phyloP scores from a whole-genome alignment of 1,140 invertebrate genomes.

The Tetramorium alpestre region DNA sequence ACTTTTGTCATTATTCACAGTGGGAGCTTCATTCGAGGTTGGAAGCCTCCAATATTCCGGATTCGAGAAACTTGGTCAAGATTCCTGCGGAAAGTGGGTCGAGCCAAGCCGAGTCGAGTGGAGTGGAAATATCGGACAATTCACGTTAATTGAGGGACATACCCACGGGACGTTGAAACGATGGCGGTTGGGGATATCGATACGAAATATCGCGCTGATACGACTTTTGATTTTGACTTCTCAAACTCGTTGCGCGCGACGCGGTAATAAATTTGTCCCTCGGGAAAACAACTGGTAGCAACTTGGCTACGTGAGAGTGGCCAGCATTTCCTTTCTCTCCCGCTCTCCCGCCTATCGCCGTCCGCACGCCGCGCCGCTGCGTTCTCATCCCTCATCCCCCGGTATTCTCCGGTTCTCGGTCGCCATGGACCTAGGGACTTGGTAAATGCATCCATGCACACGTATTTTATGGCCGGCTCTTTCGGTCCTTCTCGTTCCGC shows the following conservation, averaged over 20 bases:
- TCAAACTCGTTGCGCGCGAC: constrained; percentile 64
- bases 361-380: background rate
- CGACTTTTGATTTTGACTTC: constrained; percentile 65
- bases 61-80: constrained; percentile 63
- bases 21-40: constrained; percentile 16
- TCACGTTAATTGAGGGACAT: constrained; percentile 60
- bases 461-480: constrained; percentile 78
- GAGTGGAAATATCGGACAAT: background rate
- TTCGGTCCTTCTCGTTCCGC: constrained; percentile 30
- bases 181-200: constrained; percentile 23
- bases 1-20: constrained; percentile 37
- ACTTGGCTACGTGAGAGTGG: constrained; percentile 45
- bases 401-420: constrained; percentile 16
- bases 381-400: constrained; percentile 59
- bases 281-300: constrained; percentile 77
- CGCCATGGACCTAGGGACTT: constrained; percentile 57
- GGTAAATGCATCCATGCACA: constrained; percentile 79
- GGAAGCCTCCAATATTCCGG: constrained; percentile 16
- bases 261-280: constrained; percentile 76
- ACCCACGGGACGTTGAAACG: background rate
- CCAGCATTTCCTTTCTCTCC: constrained; percentile 9
- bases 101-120: constrained; percentile 7
- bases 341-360: background rate
- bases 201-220: constrained; percentile 3
- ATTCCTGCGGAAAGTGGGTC: constrained; percentile 61